Evolutionary conservation across 2,113 vertebrate genomes (phyloP).

Genomic region (Pterocles gutturalis): DNA sequence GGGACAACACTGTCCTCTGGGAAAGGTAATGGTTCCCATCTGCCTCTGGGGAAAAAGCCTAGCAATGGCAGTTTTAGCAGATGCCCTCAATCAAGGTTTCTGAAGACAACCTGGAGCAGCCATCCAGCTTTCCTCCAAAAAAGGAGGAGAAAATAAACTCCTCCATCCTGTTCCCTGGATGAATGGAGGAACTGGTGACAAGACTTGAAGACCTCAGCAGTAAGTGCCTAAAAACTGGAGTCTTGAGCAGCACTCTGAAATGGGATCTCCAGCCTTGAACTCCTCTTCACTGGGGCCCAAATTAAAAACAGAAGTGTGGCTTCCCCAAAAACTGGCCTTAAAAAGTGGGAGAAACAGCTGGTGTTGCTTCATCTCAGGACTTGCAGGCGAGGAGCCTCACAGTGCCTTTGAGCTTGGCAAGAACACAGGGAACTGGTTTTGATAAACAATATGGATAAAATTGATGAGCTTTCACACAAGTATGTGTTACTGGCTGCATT

Average conservation of each 20-base stretch:
- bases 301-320: not conserved
- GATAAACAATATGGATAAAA: not conserved
- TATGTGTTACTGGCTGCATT: not conserved
- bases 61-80: not conserved
- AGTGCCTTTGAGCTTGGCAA: not conserved
- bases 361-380: not conserved
- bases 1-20: not conserved
- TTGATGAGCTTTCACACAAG: not conserved
- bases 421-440: not conserved
- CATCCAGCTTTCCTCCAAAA: not conserved
- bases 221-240: not conserved
- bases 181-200: not conserved
- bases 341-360: not conserved
- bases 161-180: accelerated
- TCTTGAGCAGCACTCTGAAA: not conserved
- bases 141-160: not conserved
- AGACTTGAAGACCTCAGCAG: not conserved
- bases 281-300: not conserved
- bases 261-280: not conserved
- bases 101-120: not conserved
- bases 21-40: not conserved
- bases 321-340: not conserved
- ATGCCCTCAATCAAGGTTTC: not conserved
- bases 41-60: not conserved
- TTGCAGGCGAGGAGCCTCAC: not conserved